phyloP scores from a whole-genome alignment of 1,140 invertebrate genomes.

The Neodiprion pinetum region DNA sequence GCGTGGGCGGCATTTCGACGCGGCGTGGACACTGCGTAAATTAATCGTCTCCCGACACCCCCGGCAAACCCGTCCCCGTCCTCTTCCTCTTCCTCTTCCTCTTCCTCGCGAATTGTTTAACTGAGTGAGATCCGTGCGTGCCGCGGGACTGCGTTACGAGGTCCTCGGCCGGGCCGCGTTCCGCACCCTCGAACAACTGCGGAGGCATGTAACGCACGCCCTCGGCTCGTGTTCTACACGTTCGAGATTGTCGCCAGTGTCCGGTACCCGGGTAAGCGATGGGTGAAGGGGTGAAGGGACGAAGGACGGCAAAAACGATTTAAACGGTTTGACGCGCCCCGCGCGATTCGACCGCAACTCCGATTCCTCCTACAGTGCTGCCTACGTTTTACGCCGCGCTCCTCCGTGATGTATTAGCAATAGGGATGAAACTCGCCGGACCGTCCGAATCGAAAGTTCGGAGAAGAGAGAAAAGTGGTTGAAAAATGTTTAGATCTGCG shows the following conservation, averaged over 20 bases:
- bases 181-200: background rate
- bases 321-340: background rate
- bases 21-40: constrained; percentile 43
- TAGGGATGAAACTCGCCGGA: too few species aligned
- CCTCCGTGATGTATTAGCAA: too few species aligned
- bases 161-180: background rate
- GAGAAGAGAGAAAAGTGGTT: too few species aligned
- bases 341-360: too few species aligned
- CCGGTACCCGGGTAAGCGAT: background rate
- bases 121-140: background rate
- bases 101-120: constrained; percentile 25
- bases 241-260: background rate
- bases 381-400: too few species aligned
- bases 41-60: constrained; percentile 49
- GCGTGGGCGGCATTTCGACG: background rate
- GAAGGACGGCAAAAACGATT: background rate
- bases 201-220: background rate
- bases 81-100: constrained; percentile 24
- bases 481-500: too few species aligned
- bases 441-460: too few species aligned
- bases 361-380: too few species aligned
- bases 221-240: constrained; percentile 4
- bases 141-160: background rate
- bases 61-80: constrained; percentile 24
- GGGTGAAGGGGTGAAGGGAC: too few species aligned